phyloP scores from a whole-genome alignment of 2,888 invertebrate species.

The Lithosia quadra region DNA sequence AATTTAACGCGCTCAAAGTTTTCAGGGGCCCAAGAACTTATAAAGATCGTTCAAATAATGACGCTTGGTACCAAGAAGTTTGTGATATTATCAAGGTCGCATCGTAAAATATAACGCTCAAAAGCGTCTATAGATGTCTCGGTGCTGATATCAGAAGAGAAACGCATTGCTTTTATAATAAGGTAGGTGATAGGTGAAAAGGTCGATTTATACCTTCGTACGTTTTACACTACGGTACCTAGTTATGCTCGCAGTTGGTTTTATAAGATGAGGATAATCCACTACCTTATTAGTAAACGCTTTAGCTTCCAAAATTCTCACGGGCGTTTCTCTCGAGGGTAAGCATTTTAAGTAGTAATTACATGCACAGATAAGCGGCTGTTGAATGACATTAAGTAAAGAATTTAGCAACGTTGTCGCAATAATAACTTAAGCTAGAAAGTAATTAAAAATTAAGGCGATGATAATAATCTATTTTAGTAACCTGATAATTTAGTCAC shows the following conservation, averaged over 20 bases:
- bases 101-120: background rate
- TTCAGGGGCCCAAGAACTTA: background rate
- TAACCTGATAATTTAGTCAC: background rate
- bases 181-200: background rate
- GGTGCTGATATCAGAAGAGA: background rate
- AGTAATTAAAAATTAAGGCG: background rate
- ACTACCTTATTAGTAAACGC: background rate
- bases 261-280: background rate
- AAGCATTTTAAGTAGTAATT: background rate
- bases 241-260: background rate
- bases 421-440: no score
- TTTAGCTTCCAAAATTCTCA: background rate
- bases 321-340: no score
- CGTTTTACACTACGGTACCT: background rate
- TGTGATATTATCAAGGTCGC: background rate
- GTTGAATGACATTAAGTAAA: background rate
- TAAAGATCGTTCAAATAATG: background rate
- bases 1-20: background rate
- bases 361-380: background rate
- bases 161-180: background rate
- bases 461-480: background rate
- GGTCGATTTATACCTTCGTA: background rate
- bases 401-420: no score
- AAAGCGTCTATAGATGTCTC: conserved; percentile 1
- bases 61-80: conserved; percentile 1